Percentiles rank a stretch among this genome's conserved stretches.
These are phyloP conservation scores for Caradrina clavipalpis DNA, from an alignment of 2,888 invertebrate species.

Conservation along the genomic window DNA sequence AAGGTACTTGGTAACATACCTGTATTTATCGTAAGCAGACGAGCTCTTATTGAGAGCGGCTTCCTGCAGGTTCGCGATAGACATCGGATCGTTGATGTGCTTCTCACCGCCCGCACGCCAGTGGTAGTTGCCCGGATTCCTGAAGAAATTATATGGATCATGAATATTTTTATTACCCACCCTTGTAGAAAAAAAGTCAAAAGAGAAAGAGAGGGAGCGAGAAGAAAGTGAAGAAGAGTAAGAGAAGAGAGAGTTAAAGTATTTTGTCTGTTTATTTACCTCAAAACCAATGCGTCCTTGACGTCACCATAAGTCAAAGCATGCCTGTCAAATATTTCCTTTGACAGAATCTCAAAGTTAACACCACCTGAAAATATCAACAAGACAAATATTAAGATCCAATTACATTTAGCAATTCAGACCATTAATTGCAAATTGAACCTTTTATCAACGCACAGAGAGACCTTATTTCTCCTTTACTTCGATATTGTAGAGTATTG, in stretches of 20 bases:
- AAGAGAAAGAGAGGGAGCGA: too few species aligned
- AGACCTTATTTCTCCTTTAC: too few species aligned
- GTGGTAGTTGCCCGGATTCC: slow-evolving; percentile 98
- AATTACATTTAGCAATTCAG: too few species aligned
- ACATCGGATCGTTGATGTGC: slow-evolving; percentile 98
- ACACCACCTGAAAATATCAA: slow-evolving; percentile 93
- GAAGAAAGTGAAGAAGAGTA: too few species aligned
- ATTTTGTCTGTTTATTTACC: slow-evolving; percentile 87
- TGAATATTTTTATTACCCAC: background rate
- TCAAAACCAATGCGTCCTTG: slow-evolving; percentile 93
- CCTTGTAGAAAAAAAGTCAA: background rate
- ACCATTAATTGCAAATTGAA: background rate
- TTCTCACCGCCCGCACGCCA: slow-evolving; percentile 99
- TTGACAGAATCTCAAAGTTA: slow-evolving; percentile 96
- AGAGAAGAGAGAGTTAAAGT: too few species aligned
- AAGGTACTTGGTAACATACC: slow-evolving; percentile 64
- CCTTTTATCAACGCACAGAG: background rate
- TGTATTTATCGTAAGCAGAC: slow-evolving; percentile 95
- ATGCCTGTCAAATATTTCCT: slow-evolving; percentile 96
- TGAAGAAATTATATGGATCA: slow-evolving; percentile 78
- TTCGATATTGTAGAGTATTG: background rate
- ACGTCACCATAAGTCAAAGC: slow-evolving; percentile 93
- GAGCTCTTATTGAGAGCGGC: slow-evolving; percentile 95
- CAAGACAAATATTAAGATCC: background rate
- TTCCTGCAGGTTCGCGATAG: slow-evolving; percentile 94